phyloP scores from a whole-genome alignment of 2,113 vertebrate genomes.

The Ciconia boyciana region DNA sequence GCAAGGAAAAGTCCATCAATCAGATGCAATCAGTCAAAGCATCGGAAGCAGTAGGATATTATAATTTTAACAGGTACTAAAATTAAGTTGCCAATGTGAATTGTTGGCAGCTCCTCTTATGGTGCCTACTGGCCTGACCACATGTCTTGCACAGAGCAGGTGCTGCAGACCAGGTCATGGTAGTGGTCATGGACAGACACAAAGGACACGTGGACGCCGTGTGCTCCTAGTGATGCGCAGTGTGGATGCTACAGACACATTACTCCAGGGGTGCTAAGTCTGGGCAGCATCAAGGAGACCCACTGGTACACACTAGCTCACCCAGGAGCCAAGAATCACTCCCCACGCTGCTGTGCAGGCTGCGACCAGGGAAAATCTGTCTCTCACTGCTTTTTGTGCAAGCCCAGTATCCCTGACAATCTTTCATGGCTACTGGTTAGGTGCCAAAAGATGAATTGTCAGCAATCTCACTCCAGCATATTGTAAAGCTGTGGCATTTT shows the following conservation, averaged over 20 bases:
- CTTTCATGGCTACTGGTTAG: neutral
- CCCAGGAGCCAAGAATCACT: neutral
- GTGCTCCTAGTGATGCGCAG: neutral
- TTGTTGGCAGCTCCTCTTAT: neutral
- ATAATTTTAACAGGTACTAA: neutral
- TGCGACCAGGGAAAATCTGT: neutral
- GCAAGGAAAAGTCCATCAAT: neutral
- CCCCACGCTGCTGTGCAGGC: neutral
- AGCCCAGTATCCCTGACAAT: neutral
- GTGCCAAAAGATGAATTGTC: neutral
- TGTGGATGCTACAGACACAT: neutral
- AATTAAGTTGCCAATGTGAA: neutral
- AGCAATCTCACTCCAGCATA: neutral
- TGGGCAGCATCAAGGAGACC: neutral
- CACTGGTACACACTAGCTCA: neutral
- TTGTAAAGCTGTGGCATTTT: neutral
- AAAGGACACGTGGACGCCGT: accelerated
- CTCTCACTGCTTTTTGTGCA: neutral
- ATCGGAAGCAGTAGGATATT: neutral
- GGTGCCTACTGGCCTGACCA: neutral
- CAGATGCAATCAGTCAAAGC: neutral
- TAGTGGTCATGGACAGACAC: too few species aligned
- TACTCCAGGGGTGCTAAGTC: neutral
- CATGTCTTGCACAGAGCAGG: neutral
- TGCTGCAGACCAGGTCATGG: neutral